Evolutionary conservation across 2,113 vertebrate genomes (phyloP).

Genomic region (Accipiter virgatus): DNA sequence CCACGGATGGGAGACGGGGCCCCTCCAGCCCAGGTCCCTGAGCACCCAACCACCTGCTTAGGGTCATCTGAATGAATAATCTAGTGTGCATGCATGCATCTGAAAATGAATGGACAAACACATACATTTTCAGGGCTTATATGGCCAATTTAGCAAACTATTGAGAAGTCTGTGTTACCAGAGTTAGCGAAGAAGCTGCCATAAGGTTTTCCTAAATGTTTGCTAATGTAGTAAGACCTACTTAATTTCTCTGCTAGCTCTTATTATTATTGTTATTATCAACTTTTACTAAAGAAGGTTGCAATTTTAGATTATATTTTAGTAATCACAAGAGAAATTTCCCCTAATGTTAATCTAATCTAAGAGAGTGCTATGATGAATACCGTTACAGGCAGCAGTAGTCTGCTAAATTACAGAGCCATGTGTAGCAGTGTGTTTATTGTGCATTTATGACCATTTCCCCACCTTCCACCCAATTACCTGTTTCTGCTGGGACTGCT

Average conservation of each 20-base stretch:
- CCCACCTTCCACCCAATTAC: neutral
- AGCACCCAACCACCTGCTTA: neutral
- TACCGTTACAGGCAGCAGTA: rapidly evolving
- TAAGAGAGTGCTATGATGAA: neutral
- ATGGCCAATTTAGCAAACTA: too few relatives aligned
- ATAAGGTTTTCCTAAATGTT: neutral
- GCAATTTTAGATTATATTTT: neutral
- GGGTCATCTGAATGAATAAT: neutral
- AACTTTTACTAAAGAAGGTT: neutral
- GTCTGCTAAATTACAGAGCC: neutral
- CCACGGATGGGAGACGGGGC: neutral
- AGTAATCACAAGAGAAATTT: neutral
- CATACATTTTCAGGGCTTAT: neutral
- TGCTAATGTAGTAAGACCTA: neutral
- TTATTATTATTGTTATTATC: neutral
- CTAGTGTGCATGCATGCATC: too few relatives aligned
- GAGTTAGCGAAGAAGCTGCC: neutral
- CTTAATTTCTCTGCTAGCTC: neutral
- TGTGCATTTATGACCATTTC: neutral
- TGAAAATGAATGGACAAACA: neutral
- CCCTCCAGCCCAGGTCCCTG: neutral
- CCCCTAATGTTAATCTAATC: neutral
- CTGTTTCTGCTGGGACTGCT: neutral
- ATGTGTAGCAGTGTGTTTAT: rapidly evolving
- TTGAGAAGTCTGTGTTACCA: neutral